Base-by-base conservation (phyloP, 2,797 vertebrate genomes). In the Oreortyx pictus region DNA sequence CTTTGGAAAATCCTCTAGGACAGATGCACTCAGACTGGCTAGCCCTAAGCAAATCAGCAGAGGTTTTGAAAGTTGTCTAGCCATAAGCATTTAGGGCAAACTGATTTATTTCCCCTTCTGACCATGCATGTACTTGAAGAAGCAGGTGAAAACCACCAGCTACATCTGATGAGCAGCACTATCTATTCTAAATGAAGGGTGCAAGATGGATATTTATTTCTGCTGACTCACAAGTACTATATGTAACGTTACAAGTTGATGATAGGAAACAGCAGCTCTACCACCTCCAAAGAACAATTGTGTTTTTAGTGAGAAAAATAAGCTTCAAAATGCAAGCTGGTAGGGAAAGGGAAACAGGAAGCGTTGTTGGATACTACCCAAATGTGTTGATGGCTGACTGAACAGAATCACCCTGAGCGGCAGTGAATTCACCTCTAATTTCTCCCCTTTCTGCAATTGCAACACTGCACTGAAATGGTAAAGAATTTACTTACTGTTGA, bases 1-100 rank as follows among this genome's bases (percentile, higher is more conserved):
- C 64, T 67, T 41, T 2, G 7, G 37, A 50, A 66, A 66, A 39
- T 14, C 6, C 59, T 67, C 27, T 37, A 50, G 12, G 59, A 59
- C 50, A 76, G 23, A n/a, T 37, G n/a, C 8, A 5, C 17, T 46
- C 20, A 9, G 35, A 39, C 14, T 17, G 8, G 24, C 47, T 62
- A 24, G 9, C 59, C 54, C n/a, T 46, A 49, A 72, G 12, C 16
- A 49, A 23, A 56, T 11, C 47, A 39, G 43, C 47, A 24, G 27
- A 27, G n/a, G 14, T 47, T 23, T 18, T 46, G 43, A 44, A 66
- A 62, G 41, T 33, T 72, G 23, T 22, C 76, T 23, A 70, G 31
- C 11, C 1, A 0, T 12, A 33, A 49, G 50, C 2, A 4, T 25
- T 71, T 24, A 15, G 29, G 11, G 35, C 19, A 74, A 54, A 14